These are phyloP conservation scores for Azorinus chamasolen DNA, from an alignment of 2,888 invertebrate genomes.

Conservation along the genomic window DNA sequence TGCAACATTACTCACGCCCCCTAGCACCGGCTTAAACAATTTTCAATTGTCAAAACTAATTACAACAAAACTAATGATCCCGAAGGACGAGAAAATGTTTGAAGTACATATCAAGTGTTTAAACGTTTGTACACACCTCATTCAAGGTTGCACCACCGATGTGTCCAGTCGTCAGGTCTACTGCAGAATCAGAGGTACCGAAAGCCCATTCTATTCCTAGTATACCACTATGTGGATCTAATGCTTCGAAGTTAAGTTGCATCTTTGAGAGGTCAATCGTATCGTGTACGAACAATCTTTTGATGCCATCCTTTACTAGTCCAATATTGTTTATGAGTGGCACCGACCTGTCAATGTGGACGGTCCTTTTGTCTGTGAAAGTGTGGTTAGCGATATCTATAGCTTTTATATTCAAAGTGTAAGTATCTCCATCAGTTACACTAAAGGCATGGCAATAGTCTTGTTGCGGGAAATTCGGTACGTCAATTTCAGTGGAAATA, in stretches of 20 bases:
- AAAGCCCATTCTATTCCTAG: slow-evolving; percentile 61
- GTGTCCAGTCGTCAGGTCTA: slow-evolving; percentile 9
- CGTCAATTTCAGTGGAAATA: not conserved
- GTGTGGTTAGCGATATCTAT: slow-evolving; percentile 62
- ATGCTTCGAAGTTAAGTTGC: slow-evolving; percentile 59
- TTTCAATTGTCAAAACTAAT: no score
- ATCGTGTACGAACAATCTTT: slow-evolving; percentile 60
- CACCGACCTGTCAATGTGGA: slow-evolving; percentile 60
- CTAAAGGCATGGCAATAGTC: slow-evolving; percentile 24
- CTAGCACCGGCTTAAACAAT: no score
- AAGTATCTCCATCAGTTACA: slow-evolving; percentile 59
- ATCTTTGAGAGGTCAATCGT: slow-evolving; percentile 65
- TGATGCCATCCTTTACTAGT: slow-evolving; percentile 54
- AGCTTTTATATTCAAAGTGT: slow-evolving; percentile 50
- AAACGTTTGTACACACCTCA: no score
- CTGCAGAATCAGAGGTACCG: slow-evolving; percentile 40
- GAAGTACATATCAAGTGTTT: no score
- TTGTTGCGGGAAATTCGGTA: slow-evolving; percentile 40
- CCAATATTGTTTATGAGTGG: slow-evolving; percentile 65
- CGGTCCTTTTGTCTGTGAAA: slow-evolving; percentile 40
- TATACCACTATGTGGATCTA: slow-evolving; percentile 72
- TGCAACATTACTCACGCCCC: no score
- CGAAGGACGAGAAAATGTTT: no score
- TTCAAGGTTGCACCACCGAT: no score
- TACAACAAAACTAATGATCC: no score